phyloP scores from a whole-genome alignment of 2,113 vertebrate genomes.

The Neodon shergylaensis region DNA sequence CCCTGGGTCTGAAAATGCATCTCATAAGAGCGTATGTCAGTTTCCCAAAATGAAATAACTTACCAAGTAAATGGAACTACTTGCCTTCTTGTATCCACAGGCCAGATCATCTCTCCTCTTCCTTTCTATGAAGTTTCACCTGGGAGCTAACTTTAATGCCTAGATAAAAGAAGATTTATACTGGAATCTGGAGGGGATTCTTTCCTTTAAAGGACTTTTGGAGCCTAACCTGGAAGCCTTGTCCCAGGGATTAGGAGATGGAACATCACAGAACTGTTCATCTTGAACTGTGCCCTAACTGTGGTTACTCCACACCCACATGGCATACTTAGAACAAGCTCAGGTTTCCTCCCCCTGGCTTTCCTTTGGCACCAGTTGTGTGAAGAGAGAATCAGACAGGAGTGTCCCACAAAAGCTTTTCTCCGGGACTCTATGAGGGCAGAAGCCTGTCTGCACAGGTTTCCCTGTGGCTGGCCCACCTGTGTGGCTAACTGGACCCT shows the following conservation, averaged over 20 bases:
- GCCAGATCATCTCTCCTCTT: background rate
- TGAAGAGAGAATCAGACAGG: conserved; percentile 17
- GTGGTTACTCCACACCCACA: conserved; percentile 45
- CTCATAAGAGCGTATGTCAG: background rate
- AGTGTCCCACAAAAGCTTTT: background rate
- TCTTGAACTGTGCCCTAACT: conserved; percentile 56
- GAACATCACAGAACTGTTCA: conserved; percentile 48
- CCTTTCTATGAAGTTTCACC: conserved; percentile 25
- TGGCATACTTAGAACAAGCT: conserved; percentile 27
- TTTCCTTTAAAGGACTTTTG: conserved; percentile 31
- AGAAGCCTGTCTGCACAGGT: conserved; percentile 37
- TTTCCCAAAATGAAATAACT: background rate
- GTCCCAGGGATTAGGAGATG: conserved; percentile 55
- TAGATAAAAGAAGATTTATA: conserved; percentile 55
- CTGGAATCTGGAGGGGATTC: conserved; percentile 31
- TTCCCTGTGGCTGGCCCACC: conserved; percentile 48
- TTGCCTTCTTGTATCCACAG: background rate
- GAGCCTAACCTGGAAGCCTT: background rate
- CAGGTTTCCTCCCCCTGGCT: conserved; percentile 62
- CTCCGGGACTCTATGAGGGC: background rate
- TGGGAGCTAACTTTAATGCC: conserved; percentile 19
- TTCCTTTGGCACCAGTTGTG: conserved; percentile 63
- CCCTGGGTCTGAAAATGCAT: background rate
- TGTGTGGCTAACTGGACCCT: conserved; percentile 22
- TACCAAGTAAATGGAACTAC: background rate